These are phyloP conservation scores for Mamestra brassicae DNA, from an alignment of 2,888 invertebrate species.

Conservation along the genomic window DNA sequence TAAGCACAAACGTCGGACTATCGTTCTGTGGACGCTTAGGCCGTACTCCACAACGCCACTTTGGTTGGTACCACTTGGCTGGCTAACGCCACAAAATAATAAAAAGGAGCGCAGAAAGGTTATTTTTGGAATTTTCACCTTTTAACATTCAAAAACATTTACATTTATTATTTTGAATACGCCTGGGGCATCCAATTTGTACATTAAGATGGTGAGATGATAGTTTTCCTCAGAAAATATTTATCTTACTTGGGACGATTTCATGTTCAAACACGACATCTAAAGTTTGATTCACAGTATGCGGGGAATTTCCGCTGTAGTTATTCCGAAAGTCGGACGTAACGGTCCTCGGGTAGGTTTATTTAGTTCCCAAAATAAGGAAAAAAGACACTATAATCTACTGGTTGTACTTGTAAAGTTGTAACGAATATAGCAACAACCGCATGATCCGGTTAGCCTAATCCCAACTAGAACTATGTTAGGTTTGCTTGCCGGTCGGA, in stretches of 20 bases:
- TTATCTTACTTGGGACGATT: not conserved
- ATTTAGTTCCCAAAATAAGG: conserved; percentile 11
- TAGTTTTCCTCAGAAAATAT: not conserved
- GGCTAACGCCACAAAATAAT: too few relatives aligned
- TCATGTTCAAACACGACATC: not conserved
- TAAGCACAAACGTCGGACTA: conserved; percentile 2
- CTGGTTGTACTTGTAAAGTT: not conserved
- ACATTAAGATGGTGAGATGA: not conserved
- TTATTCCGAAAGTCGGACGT: not conserved
- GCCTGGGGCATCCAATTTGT: not conserved
- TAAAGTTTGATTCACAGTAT: not conserved
- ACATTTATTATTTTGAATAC: too few relatives aligned
- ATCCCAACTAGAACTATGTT: not conserved
- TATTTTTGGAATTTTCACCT: too few relatives aligned
- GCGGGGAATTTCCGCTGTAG: not conserved
- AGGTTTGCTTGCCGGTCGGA: not conserved
- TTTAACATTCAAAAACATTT: too few relatives aligned
- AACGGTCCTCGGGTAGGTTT: not conserved
- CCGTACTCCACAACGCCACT: not conserved
- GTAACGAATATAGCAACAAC: conserved; percentile 5
- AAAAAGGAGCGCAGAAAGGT: too few relatives aligned
- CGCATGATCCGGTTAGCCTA: not conserved
- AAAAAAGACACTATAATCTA: not conserved
- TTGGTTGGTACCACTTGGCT: conserved; percentile 1
- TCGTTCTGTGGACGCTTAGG: not conserved